Base-by-base conservation (phyloP, 1,140 invertebrate species). In the Arctopsyche grandis region DNA sequence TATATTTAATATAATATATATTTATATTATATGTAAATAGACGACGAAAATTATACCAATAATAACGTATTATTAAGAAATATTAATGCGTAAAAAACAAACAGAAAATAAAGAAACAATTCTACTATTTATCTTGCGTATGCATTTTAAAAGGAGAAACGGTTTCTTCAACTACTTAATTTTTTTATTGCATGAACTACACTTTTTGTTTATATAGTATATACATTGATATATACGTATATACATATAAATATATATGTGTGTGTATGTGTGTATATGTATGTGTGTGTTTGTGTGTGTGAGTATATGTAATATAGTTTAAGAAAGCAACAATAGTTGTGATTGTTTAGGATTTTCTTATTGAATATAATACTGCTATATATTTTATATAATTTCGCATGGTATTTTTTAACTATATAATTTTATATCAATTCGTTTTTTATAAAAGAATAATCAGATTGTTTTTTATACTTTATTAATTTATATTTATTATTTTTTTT, bases 221-320 rank as follows among this genome's bases (percentile, higher is more conserved):
- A 19, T 21, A 22, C 21, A 71, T 71, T 24, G 26, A 19, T 75
- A 60, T 58, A 48, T 48, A 21, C 22, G 7, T 48, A 75, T 75
- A 56, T 12, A 75, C 56, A 56, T 75, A 75, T 75, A 75, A 56
- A 24, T 75, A 24, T 58, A 24, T 58, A 56, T 56, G 56, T 75
- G 21, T 75, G 26, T 71, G 26, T 71, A 38, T 71, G 26, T 56
- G 56, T 75, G 56, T 75, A 19, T 75, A 56, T 52, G 56, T 56
- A 56, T 75, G 21, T 52, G 56, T 75, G 22, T 75, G 22, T 75
- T 26, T 75, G 22, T 75, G 22, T 75, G 22, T 75, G 56, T 75
- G 16, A 56, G 43, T 75, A 19, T 56, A 12, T 74, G n/a, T 16
- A 12, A 26, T 66, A 66, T 26, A 66, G 9, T 12, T 66, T 26